A percentile compares a stretch with the other conserved stretches of the same genome.
Evolutionary conservation across 2,113 vertebrate genomes (phyloP).

Genomic region (Larimichthys crocea): DNA sequence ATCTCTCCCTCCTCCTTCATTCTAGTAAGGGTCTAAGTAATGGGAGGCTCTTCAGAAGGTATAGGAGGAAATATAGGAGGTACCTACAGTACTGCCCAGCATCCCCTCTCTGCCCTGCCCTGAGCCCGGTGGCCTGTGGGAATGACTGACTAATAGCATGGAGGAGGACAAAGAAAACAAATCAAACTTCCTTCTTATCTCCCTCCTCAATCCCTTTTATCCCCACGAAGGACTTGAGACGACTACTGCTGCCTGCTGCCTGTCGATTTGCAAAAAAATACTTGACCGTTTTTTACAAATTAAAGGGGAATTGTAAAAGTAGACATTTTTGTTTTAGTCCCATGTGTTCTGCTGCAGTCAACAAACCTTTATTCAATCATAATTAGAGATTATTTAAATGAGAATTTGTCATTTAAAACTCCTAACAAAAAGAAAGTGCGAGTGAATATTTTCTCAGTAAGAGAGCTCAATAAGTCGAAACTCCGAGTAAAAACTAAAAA

Average conservation of each 20-base stretch:
- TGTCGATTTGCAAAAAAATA: conserved; percentile 31
- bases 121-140: conserved; percentile 86
- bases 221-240: conserved; percentile 4
- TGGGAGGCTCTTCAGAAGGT: conserved; percentile 97
- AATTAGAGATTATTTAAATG: too few species aligned
- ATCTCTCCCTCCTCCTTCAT: conserved; percentile 85
- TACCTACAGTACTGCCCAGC: conserved; percentile 89
- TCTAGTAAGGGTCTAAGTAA: conserved; percentile 95
- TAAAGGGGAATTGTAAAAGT: conserved; percentile 60
- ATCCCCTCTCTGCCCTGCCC: conserved; percentile 83
- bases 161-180: conserved; percentile 55
- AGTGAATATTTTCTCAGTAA: not conserved
- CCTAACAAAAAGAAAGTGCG: too few species aligned
- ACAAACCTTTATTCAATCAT: not conserved
- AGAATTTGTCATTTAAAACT: not conserved
- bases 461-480: not conserved
- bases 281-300: conserved; percentile 18
- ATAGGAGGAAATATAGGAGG: conserved; percentile 96
- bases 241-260: conserved; percentile 62
- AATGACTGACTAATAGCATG: conserved; percentile 94
- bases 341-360: not conserved
- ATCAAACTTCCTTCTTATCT: conserved; percentile 4
- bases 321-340: not conserved
- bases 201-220: not conserved
- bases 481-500: not conserved